Percentiles rank a stretch among this genome's conserved stretches.
Conservation (phyloP, 2,113 vertebrate species). For the Gavialis gangeticus region DNA sequence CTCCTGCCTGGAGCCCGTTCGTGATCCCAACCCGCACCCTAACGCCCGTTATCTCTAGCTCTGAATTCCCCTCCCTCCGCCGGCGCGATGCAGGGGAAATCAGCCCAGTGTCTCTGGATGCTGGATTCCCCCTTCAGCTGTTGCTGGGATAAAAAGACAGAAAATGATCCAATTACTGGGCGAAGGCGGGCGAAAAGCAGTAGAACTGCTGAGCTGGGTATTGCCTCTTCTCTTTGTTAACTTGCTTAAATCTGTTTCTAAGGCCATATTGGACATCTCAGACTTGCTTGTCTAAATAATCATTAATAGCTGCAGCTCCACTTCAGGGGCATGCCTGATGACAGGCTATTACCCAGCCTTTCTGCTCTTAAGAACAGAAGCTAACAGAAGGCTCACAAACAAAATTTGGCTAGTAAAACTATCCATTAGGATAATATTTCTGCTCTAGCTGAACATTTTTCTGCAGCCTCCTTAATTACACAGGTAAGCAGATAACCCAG, state of each 20-base stretch:
- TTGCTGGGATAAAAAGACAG: neutral
- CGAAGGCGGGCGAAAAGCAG: neutral
- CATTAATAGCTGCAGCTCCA: neutral
- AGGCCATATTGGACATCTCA: neutral
- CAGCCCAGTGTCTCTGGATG: neutral
- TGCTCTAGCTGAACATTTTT: neutral
- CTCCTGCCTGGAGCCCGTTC: too few species aligned
- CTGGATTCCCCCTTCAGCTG: neutral
- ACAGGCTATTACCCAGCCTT: neutral
- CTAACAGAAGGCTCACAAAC: neutral
- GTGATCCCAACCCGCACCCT: too few species aligned
- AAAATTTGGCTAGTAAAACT: neutral
- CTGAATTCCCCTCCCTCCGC: neutral
- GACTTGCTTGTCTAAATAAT: neutral
- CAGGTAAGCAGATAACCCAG: constrained; percentile 11
- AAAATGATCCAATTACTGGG: neutral
- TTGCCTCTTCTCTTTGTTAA: neutral
- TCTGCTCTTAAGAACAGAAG: neutral
- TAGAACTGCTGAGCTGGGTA: too few species aligned
- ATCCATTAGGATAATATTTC: neutral
- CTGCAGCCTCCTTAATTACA: neutral
- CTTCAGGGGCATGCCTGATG: neutral
- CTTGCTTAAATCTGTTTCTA: neutral
- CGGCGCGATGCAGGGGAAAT: neutral
- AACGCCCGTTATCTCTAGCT: neutral